Conservation (phyloP, 2,888 invertebrate genomes). For the Carcina quercana region DNA sequence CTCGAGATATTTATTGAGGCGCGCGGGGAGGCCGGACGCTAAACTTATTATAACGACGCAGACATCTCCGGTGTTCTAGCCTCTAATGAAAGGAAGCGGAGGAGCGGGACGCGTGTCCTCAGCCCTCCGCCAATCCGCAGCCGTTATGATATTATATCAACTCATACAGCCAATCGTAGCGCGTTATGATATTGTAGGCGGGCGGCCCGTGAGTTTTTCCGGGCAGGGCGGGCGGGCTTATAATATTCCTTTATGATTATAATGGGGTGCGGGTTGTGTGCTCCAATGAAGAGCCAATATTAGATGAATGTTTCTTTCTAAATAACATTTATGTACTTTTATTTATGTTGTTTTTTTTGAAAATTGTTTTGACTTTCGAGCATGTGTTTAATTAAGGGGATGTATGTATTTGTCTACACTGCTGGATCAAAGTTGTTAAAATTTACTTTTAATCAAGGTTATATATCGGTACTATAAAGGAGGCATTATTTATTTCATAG, state of each 20-base stretch:
- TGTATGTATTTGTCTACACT: too few species aligned
- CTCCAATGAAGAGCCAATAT: conserved; percentile 14
- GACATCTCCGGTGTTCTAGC: conserved; percentile 54
- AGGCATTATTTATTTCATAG: too few species aligned
- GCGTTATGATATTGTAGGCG: conserved; percentile 74
- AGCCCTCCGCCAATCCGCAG: conserved; percentile 67
- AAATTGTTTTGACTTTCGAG: too few species aligned
- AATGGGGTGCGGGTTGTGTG: conserved; percentile 39
- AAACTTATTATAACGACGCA: conserved; percentile 56
- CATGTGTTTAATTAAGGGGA: too few species aligned
- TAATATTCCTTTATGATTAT: conserved; percentile 69
- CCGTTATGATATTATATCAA: conserved; percentile 79
- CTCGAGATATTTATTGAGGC: conserved; percentile 64
- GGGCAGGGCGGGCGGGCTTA: conserved; percentile 67
- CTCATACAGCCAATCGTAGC: conserved; percentile 69
- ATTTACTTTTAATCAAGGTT: too few species aligned
- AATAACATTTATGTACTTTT: conserved; percentile 3
- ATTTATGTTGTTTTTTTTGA: conserved; percentile 3
- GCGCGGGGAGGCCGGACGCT: conserved; percentile 47
- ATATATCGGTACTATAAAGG: too few species aligned
- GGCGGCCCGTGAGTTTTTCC: conserved; percentile 53
- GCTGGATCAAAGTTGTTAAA: too few species aligned
- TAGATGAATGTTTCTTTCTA: conserved; percentile 2
- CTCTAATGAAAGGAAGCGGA: conserved; percentile 50
- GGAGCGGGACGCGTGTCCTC: conserved; percentile 44